These are phyloP conservation scores for Lepus oiostolus DNA, from an alignment of 2,797 vertebrate species.

Conservation along the genomic window DNA sequence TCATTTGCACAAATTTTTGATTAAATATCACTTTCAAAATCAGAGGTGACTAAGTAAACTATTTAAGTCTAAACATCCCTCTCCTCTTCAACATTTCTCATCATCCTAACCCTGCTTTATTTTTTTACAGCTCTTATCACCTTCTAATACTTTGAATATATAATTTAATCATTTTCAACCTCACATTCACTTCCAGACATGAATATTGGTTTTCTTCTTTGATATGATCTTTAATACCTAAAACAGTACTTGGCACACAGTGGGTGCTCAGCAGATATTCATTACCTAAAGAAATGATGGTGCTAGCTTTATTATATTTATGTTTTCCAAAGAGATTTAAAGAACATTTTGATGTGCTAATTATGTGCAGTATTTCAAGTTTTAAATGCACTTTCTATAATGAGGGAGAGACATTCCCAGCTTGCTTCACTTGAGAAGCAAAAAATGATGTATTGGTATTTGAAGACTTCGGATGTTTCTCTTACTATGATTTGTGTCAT, in stretches of 20 bases:
- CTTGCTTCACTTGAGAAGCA: neutral
- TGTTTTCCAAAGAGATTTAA: neutral
- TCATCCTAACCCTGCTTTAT: neutral
- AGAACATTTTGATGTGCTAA: neutral
- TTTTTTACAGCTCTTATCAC: neutral
- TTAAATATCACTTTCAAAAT: neutral
- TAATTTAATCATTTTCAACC: neutral
- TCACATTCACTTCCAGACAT: neutral
- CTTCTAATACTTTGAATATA: neutral
- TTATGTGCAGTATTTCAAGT: neutral
- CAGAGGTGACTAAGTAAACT: neutral
- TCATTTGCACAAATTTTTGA: neutral
- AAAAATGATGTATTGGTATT: neutral
- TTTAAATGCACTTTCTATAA: slow-evolving; percentile 10
- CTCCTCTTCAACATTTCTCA: neutral
- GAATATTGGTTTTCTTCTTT: no score
- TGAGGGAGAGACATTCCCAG: neutral
- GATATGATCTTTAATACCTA: neutral
- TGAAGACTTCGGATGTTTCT: slow-evolving; percentile 2
- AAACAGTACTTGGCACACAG: neutral
- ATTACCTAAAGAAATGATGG: neutral
- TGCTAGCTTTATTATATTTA: neutral
- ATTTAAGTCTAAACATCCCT: neutral
- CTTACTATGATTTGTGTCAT: neutral
- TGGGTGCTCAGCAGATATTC: neutral